phyloP scores from a whole-genome alignment of 2,113 vertebrate genomes.

The Cathartes aura region DNA sequence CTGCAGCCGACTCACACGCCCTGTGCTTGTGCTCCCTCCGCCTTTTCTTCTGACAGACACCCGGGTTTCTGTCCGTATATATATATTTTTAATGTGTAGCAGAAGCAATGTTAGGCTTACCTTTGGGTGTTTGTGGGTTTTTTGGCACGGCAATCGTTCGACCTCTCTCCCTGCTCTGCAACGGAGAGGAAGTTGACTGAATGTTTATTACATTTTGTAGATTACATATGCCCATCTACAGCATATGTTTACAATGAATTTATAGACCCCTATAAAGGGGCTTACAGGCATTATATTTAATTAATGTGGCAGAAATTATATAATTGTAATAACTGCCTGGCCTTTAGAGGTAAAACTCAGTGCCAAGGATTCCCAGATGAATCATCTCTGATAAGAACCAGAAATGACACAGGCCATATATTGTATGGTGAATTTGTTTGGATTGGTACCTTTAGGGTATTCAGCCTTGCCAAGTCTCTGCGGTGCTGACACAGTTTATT shows the following conservation, averaged over 20 bases:
- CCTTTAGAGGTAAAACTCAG: slow-evolving; percentile 39
- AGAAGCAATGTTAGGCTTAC: neutral
- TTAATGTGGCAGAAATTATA: slow-evolving; percentile 56
- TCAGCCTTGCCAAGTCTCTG: slow-evolving; percentile 62
- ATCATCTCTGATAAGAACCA: slow-evolving; percentile 56
- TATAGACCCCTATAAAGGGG: slow-evolving; percentile 48
- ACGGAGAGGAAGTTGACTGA: neutral
- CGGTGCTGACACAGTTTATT: slow-evolving; percentile 63
- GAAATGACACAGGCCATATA: slow-evolving; percentile 53
- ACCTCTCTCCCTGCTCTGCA: neutral
- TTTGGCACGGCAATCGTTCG: neutral
- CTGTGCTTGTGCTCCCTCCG: neutral
- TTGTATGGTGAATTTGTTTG: slow-evolving; percentile 58
- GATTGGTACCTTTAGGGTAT: slow-evolving; percentile 68
- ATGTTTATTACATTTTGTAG: neutral
- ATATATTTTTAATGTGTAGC: neutral
- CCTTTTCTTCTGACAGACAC: neutral
- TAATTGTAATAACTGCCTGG: slow-evolving; percentile 50
- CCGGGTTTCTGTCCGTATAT: neutral
- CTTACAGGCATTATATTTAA: slow-evolving; percentile 49
- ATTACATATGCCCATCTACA: neutral
- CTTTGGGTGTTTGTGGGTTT: accelerated
- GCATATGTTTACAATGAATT: slow-evolving; percentile 21
- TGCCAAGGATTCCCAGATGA: slow-evolving; percentile 62
- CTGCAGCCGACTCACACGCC: accelerated